Evolutionary conservation across 2,113 vertebrate species (phyloP).

Genomic region (Boleophthalmus pectinirostris): DNA sequence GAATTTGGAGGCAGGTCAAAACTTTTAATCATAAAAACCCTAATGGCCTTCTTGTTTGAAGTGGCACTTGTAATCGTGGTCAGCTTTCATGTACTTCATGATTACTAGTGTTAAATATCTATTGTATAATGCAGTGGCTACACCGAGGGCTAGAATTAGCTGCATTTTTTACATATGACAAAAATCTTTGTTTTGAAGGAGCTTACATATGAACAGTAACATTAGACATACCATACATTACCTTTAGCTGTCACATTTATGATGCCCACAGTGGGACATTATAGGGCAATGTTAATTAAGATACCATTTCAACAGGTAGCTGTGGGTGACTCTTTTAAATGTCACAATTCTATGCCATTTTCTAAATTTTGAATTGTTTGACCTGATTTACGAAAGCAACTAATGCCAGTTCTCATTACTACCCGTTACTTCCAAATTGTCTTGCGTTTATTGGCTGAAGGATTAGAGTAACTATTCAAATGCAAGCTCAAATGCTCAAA

Average conservation of each 20-base stretch:
- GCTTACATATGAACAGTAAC: not conserved
- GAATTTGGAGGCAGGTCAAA: slow-evolving; percentile 74
- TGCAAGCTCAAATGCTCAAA: slow-evolving; percentile 5
- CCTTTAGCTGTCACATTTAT: not conserved
- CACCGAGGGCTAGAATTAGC: not conserved
- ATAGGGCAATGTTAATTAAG: not conserved
- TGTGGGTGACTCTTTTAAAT: not conserved
- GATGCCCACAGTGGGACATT: not conserved
- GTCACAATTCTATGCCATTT: not conserved
- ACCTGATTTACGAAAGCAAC: not conserved
- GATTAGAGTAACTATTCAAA: slow-evolving; percentile 10
- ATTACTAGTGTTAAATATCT: slow-evolving; percentile 61
- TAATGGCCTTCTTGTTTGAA: slow-evolving; percentile 72
- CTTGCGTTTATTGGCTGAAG: not conserved
- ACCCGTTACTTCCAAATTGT: not conserved
- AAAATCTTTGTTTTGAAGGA: not conserved
- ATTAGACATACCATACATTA: not conserved
- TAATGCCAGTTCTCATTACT: not conserved
- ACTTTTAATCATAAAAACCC: slow-evolving; percentile 77
- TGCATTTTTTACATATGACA: not conserved
- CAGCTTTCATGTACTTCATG: slow-evolving; percentile 70
- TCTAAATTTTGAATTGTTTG: not conserved
- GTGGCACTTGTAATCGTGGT: slow-evolving; percentile 71
- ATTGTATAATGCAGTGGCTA: slow-evolving; percentile 48
- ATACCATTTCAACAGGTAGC: not conserved